Percentiles rank a stretch among this genome's conserved stretches.
These are phyloP conservation scores for Parasteatoda tepidariorum DNA, from an alignment of 1,140 invertebrate genomes.

Conservation along the genomic window DNA sequence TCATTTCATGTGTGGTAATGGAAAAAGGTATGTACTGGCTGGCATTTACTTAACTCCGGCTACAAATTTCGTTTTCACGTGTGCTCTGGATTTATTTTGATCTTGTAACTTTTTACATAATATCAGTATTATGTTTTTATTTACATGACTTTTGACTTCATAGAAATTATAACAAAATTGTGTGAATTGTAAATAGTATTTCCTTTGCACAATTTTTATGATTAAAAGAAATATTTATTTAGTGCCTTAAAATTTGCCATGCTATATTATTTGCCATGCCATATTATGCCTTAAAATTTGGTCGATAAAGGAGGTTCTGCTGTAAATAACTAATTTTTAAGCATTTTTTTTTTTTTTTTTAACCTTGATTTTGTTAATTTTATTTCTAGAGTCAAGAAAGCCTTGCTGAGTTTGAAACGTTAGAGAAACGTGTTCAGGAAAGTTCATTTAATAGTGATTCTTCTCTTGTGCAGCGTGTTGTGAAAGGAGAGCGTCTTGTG, in stretches of 20 bases:
- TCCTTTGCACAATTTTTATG: too few relatives aligned
- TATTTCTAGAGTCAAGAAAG: slow-evolving; percentile 21
- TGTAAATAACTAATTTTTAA: not conserved
- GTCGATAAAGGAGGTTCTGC: not conserved
- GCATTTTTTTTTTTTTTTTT: not conserved
- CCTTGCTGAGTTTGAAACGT: slow-evolving; percentile 52
- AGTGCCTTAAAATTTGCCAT: not conserved
- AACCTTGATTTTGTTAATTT: not conserved
- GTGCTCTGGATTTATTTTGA: too few relatives aligned
- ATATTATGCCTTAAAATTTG: not conserved
- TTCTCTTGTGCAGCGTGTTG: slow-evolving; percentile 41
- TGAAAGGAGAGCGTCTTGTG: slow-evolving; percentile 5
- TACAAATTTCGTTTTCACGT: too few relatives aligned
- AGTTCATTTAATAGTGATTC: slow-evolving; percentile 56
- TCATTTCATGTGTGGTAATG: too few relatives aligned
- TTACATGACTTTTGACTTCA: too few relatives aligned
- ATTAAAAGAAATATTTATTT: not conserved
- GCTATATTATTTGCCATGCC: not conserved
- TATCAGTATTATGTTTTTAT: too few relatives aligned
- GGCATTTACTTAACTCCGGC: too few relatives aligned
- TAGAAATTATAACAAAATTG: too few relatives aligned
- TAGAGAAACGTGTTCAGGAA: slow-evolving; percentile 43
- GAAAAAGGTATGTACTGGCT: too few relatives aligned
- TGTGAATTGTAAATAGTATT: too few relatives aligned
- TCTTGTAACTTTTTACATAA: too few relatives aligned